A percentile compares a stretch with the other conserved stretches of the same genome.
Evolutionary conservation across 2,797 vertebrate genomes (phyloP).

Genomic region (Schizopygopsis pylzovi): DNA sequence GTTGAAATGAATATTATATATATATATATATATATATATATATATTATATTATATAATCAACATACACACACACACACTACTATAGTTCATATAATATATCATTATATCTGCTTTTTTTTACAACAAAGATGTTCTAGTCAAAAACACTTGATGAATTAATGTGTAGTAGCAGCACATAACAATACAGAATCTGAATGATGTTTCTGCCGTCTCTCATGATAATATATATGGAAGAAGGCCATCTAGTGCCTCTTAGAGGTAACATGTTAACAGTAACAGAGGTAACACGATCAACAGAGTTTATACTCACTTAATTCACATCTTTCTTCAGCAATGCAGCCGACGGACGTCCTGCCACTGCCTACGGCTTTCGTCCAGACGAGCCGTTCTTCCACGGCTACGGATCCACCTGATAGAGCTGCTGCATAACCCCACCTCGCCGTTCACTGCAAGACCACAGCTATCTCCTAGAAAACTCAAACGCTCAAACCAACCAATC

Average conservation of each 20-base stretch:
- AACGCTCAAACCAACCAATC: conserved; percentile 3
- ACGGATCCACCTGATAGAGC: conserved; percentile 72
- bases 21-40: too few relatives aligned
- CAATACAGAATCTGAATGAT: neutral
- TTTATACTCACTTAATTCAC: conserved; percentile 43
- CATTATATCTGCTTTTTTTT: too few relatives aligned
- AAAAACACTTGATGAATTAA: neutral
- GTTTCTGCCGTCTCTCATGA: neutral
- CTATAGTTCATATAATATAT: too few relatives aligned
- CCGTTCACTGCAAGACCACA: neutral
- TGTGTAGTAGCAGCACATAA: neutral
- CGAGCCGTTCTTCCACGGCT: conserved; percentile 86
- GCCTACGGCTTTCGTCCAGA: conserved; percentile 93
- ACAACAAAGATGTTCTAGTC: neutral
- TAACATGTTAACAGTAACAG: neutral
- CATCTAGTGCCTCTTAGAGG: conserved; percentile 48
- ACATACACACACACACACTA: too few relatives aligned
- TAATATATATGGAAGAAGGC: conserved; percentile 17
- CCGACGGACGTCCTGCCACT: conserved; percentile 85
- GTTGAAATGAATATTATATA: too few relatives aligned
- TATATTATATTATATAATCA: too few relatives aligned
- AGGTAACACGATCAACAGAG: neutral
- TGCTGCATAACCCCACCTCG: neutral
- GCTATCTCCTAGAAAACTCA: neutral
- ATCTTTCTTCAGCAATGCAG: conserved; percentile 70